Evolutionary conservation across 2,797 vertebrate genomes (phyloP), one percentile per base, ranked within the genome.

Genomic region (Tinamus major): DNA sequence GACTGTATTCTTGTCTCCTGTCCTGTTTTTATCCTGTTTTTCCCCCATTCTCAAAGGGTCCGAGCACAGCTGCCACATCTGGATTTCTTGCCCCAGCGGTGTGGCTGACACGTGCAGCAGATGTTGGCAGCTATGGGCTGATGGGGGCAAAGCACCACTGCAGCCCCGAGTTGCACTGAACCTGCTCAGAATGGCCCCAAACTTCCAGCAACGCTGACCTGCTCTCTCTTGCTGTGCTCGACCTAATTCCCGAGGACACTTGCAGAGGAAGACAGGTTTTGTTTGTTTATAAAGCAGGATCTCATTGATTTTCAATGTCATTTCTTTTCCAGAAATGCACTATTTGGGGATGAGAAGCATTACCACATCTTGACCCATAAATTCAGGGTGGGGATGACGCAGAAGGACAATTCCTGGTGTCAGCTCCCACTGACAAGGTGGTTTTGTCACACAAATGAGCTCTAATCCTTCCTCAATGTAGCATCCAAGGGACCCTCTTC

Each of bases 41-140:
- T 53, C 29, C 16, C 16, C 29, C 24, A 13, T 61, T 75, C 23
- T 23, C 76, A 17, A 55, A 44, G 7, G 5, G 35, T n/a, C 42
- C 19, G 1, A 35, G 67, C 27, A 27, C 19, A 7, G 41, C 58
- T 67, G 35, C 35, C 68, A 5, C 23, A 26, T 2, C 37, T 64
- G 49, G 12, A 19, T 39, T 35, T 65, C 4, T 35, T 13, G 19
- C 16, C 23, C 14, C 16, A 4, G 23, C 21, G 5, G 5, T 4
- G 13, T 21, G 1, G 3, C 7, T 1, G 11, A 21, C 29, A 51
- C n/a, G 12, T 0, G 1, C n/a, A 29, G 23, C 67, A 72, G 65
- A 12, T 31, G 49, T 9, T 33, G 44, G 20, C 48, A 64, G 49
- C 51, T 63, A 42, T 33, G 78, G 21, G 39, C 48, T 59, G 23